Percentiles rank a stretch among this genome's conserved stretches.
phyloP scores from a whole-genome alignment of 2,113 vertebrate species.

The Gavialis gangeticus region DNA sequence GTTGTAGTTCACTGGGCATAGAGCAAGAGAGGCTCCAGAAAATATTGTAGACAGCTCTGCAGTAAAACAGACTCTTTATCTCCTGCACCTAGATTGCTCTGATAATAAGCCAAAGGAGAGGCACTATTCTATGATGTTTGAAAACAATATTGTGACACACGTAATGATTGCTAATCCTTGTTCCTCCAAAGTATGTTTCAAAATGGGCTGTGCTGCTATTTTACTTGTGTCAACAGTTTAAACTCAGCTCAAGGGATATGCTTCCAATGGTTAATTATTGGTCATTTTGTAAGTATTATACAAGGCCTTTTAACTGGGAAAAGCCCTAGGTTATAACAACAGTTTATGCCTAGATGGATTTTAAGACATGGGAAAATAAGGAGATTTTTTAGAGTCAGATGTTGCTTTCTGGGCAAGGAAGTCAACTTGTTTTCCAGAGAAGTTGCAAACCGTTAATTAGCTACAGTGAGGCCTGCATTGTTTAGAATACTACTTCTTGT shows the following conservation, averaged over 20 bases:
- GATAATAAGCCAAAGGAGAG: background rate
- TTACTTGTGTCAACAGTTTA: background rate
- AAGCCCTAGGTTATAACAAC: too few species aligned
- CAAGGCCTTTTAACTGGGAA: background rate
- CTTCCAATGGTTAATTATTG: background rate
- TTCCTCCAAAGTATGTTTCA: background rate
- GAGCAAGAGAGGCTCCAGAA: background rate
- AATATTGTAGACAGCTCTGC: background rate
- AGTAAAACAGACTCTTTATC: background rate
- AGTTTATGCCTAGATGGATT: background rate
- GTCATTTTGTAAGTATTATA: background rate
- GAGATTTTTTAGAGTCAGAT: fast-evolving
- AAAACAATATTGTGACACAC: background rate
- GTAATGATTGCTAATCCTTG: background rate
- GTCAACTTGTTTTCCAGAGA: background rate
- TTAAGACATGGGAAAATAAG: background rate
- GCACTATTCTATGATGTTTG: background rate
- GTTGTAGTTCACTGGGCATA: background rate
- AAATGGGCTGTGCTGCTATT: background rate
- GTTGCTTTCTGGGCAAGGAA: background rate
- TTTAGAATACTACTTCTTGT: background rate
- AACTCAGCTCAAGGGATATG: background rate
- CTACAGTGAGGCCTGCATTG: background rate
- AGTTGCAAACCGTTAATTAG: background rate
- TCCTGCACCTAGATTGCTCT: fast-evolving